Evolutionary conservation across 2,113 vertebrate genomes (phyloP), one percentile per base, ranked within the genome.

Genomic region (Globicephala melas): DNA sequence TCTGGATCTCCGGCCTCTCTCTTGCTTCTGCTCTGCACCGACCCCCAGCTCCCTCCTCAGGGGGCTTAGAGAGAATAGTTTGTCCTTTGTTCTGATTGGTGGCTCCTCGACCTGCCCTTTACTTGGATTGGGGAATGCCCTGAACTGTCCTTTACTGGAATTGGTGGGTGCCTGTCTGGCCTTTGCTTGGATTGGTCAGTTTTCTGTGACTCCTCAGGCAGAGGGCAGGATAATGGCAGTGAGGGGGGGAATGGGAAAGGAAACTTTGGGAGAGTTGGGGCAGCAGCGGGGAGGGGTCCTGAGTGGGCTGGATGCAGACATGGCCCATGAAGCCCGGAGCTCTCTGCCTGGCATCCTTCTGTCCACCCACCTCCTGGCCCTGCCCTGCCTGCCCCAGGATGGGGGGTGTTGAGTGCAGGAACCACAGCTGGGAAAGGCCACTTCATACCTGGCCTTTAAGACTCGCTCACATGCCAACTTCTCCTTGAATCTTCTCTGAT

Each of bases 61-160:
- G 71, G 68, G 60, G 21, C 74, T 96, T n/a, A 89, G 71, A 95
- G 83, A 94, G 58, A 93, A 84, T 5, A 76, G 38, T 62, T 50
- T 97, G 97, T 95, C 97, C 94, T 98, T 97, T 97, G 88, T 82
- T 91, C 91, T 68, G 82, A 95, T 89, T 97, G 97, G 96, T 85
- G 81, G 80, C 89, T 93, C 77, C 31, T 81, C 21, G 2, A 77
- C 62, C 89, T 97, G 94, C 93, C 96, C 97, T 98, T 97, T 97
- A 92, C 91, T 38, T 81, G 26, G 80, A 97, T 85, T 98, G 97
- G 94, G 65, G 26, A 41, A 90, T 70, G 70, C 60, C 55, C 70
- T 71, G 65, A 28, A 47, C 86, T 96, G 80, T 92, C 96, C 96
- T 97, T 98, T 98, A 84, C 74, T 80, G n/a, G 89, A 81, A 79